Evolutionary conservation across 2,113 vertebrate species (phyloP), one percentile per base, ranked within the genome.

Genomic region (Marmota flaviventris): DNA sequence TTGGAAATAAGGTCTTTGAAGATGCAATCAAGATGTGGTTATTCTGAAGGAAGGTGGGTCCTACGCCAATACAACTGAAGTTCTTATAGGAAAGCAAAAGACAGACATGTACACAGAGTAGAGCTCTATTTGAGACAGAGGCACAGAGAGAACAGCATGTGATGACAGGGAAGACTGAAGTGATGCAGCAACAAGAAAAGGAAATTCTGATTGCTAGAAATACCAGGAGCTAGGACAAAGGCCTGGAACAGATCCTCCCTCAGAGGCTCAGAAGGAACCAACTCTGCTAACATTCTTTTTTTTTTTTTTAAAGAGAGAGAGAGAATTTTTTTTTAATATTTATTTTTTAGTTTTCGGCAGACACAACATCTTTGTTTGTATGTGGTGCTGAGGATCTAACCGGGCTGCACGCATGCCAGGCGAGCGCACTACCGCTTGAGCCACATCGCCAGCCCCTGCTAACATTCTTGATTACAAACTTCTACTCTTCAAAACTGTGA

Each of bases 51-150:
- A n/a, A 85, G 37, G 81, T 16, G 24, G 51, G 16, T 58, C 32
- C 34, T 58, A 16, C 39, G 63, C n/a, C 56, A 4, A 45, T 39
- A 17, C 22, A 34, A 45, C 75, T 39, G 29, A 16, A 45, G 25
- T 89, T 20, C 75, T 85, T 73, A 3, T 17, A 63, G 88, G 29
- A 73, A 89, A 61, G 56, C 18, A 27, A 51, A 32, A 67, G 34
- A 87, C 16, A 81, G 20, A 42, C 14, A 45, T 6, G 39, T 2
- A 81, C 6, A n/a, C 16, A 93, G 22, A 75, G 22, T 32, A 53
- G 24, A 58, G 34, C 0, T 0, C 24, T 32, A 34, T 0, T 0
- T n/a, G 39, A 73, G 14, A n/a, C 48, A 72, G 25, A 97, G 63
- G 58, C 51, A 8, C 13, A 14, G n/a, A 8, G 53, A 48, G 25